A percentile compares a stretch with the other conserved stretches of the same genome.
Evolutionary conservation across 2,113 vertebrate species (phyloP).

Genomic region (Oncorhynchus clarkii): DNA sequence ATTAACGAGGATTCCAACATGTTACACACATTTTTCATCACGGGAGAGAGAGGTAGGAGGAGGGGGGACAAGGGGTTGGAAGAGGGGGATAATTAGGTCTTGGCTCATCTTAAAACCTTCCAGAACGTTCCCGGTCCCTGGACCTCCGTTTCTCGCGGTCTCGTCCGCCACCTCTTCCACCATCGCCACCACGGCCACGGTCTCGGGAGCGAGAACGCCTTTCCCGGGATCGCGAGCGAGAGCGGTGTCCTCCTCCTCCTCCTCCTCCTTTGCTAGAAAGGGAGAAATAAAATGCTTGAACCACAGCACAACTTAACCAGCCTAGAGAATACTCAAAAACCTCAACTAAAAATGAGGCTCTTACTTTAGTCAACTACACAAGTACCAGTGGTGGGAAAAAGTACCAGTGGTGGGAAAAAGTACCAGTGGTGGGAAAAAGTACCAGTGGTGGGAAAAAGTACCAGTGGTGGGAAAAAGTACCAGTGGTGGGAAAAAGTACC

Average conservation of each 20-base stretch:
- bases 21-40: conserved; percentile 54
- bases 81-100: conserved; percentile 64
- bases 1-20: conserved; percentile 53
- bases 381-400: not conserved
- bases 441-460: too few species aligned
- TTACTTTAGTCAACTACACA: not conserved
- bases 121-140: conserved; percentile 90
- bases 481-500: too few species aligned
- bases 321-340: not conserved
- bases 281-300: not conserved
- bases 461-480: too few species aligned
- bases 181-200: conserved; percentile 56
- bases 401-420: too few species aligned
- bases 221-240: conserved; percentile 87
- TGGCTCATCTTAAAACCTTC: conserved; percentile 87
- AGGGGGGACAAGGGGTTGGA: conserved; percentile 32
- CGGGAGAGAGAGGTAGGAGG: conserved; percentile 43
- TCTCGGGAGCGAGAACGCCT: conserved; percentile 90
- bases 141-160: conserved; percentile 90
- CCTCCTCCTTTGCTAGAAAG: conserved; percentile 7
- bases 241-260: conserved; percentile 75
- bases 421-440: too few species aligned
- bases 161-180: conserved; percentile 65
- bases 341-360: not conserved
- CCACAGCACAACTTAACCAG: not conserved